Conservation (phyloP, 2,888 invertebrate genomes). For the Cephus pulcher region DNA sequence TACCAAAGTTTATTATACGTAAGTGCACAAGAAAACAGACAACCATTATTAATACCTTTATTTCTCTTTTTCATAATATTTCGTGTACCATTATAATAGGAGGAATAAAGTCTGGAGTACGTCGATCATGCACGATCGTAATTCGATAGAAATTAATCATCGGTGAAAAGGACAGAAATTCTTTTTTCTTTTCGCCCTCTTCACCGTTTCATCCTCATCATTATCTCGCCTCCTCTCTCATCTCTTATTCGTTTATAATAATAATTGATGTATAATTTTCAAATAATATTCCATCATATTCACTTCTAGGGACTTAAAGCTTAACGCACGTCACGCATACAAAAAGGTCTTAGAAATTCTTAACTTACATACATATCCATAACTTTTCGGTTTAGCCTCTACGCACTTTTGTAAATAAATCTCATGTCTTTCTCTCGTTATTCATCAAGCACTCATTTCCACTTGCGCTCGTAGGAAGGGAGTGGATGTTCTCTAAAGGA, state of each 20-base stretch:
- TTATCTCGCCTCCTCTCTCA: neutral
- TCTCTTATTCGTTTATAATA: neutral
- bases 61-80: slow-evolving; percentile 38
- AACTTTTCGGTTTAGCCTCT: slow-evolving; percentile 41
- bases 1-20: neutral
- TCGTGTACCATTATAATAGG: slow-evolving; percentile 59
- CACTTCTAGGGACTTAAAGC: slow-evolving; percentile 28
- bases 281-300: slow-evolving; percentile 17
- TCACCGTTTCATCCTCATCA: neutral
- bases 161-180: slow-evolving; percentile 4
- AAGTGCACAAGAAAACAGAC: neutral
- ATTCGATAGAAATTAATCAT: slow-evolving; percentile 29
- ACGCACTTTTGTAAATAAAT: slow-evolving; percentile 40
- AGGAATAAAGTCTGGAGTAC: slow-evolving; percentile 58
- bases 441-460: slow-evolving; percentile 12
- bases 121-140: slow-evolving; percentile 54
- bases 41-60: slow-evolving; percentile 27
- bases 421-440: slow-evolving; percentile 23
- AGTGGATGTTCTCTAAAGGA: neutral
- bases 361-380: slow-evolving; percentile 25
- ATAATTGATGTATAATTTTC: slow-evolving; percentile 10
- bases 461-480: neutral
- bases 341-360: slow-evolving; percentile 34
- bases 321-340: slow-evolving; percentile 33
- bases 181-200: slow-evolving; percentile 21